A percentile compares a stretch with the other conserved stretches of the same genome.
Evolutionary conservation across 2,888 invertebrate genomes (phyloP).

Genomic region (Caenorhabditis wallacei): DNA sequence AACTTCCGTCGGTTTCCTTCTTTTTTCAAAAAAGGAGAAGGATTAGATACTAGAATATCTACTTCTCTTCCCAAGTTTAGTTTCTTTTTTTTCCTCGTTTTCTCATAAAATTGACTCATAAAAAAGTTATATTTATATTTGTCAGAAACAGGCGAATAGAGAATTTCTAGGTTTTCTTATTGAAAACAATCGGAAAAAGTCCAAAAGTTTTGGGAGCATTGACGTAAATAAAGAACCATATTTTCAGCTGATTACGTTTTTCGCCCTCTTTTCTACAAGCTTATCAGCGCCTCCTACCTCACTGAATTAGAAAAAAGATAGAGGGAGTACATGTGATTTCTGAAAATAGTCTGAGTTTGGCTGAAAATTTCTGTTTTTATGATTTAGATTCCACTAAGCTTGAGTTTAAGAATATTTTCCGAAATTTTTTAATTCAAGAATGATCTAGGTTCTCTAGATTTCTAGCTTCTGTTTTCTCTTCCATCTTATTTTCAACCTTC

Average conservation of each 20-base stretch:
- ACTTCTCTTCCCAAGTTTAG: not conserved
- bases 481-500: not conserved
- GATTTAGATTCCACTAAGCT: too few species aligned
- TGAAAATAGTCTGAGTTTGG: not conserved
- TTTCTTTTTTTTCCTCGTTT: not conserved
- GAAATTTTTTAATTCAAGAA: too few species aligned
- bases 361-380: not conserved
- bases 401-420: too few species aligned
- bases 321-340: constrained; percentile 20
- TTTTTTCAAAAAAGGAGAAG: not conserved
- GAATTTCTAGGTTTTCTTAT: not conserved
- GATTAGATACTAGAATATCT: not conserved
- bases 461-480: too few species aligned
- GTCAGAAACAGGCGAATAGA: not conserved
- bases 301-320: not conserved
- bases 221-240: constrained; percentile 24
- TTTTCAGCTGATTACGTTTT: not conserved
- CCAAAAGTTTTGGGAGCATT: constrained; percentile 8
- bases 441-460: too few species aligned
- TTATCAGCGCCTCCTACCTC: constrained; percentile 16
- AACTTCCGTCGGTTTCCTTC: constrained; percentile 26
- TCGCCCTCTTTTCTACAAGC: not conserved
- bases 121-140: constrained; percentile 8
- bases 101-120: not conserved
- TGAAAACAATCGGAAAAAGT: not conserved